phyloP scores from a whole-genome alignment of 2,888 invertebrate species.

The Brachyptera putata region DNA sequence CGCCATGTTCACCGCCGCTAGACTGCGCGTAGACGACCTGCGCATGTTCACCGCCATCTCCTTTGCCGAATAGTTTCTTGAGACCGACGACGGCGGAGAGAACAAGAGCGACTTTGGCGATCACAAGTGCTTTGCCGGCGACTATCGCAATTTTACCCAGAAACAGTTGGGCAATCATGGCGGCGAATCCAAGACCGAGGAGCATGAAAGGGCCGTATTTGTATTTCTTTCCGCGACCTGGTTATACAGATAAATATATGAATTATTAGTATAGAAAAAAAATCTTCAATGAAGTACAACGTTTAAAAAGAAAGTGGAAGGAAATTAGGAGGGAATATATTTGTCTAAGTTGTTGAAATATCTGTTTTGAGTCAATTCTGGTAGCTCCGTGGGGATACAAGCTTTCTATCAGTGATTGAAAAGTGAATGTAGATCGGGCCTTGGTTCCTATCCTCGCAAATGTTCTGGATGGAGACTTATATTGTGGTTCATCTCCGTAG shows the following conservation, averaged over 20 bases:
- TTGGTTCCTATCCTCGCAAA: too few species aligned
- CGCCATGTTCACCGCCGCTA: constrained; percentile 40
- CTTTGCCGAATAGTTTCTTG: constrained; percentile 35
- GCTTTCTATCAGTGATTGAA: too few species aligned
- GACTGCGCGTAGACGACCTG: constrained; percentile 40
- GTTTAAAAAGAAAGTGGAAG: too few species aligned
- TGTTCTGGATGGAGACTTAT: too few species aligned
- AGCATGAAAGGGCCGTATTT: constrained; percentile 39
- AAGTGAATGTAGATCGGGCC: too few species aligned
- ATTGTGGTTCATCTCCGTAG: too few species aligned
- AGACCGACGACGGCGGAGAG: constrained; percentile 49
- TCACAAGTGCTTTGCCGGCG: constrained; percentile 61
- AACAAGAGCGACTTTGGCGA: constrained; percentile 61
- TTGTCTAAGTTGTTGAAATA: too few species aligned
- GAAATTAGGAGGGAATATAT: too few species aligned
- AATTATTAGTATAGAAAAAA: not conserved
- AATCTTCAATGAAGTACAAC: too few species aligned
- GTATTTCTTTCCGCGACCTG: constrained; percentile 47
- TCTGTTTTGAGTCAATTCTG: too few species aligned
- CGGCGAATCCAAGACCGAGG: constrained; percentile 53
- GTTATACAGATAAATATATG: not conserved
- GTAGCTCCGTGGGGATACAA: too few species aligned
- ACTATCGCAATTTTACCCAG: constrained; percentile 64
- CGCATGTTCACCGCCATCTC: constrained; percentile 31
- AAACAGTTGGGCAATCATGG: constrained; percentile 60